A percentile compares a stretch with the other conserved stretches of the same genome.
Conservation (phyloP, 1,140 invertebrate species). For the Rhagoletis zephyria region DNA sequence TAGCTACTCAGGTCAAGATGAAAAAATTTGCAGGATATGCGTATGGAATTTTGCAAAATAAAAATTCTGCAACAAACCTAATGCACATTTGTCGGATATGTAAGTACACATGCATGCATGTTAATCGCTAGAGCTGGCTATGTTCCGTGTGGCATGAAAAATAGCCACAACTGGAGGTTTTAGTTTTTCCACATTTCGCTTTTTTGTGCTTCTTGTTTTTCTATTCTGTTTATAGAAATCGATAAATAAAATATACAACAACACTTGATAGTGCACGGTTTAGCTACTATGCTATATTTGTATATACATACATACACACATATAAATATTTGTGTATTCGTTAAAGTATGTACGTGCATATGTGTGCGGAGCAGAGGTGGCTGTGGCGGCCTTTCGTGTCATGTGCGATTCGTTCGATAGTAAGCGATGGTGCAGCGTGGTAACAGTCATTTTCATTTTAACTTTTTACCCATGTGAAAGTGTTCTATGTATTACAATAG, state of each 20-base stretch:
- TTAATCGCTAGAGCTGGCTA: neutral
- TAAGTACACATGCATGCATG: neutral
- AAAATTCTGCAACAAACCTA: too few relatives aligned
- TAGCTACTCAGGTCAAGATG: too few relatives aligned
- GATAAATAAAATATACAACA: conserved; percentile 30
- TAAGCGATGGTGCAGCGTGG: neutral
- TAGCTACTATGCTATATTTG: neutral
- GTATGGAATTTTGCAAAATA: too few relatives aligned
- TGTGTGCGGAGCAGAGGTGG: too few relatives aligned
- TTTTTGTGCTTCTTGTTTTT: neutral
- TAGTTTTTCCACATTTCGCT: neutral
- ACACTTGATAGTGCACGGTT: neutral
- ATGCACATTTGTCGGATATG: neutral
- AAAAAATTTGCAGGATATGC: too few relatives aligned
- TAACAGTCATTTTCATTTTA: neutral
- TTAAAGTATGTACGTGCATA: too few relatives aligned
- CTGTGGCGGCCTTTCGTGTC: too few relatives aligned
- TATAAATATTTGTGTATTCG: neutral
- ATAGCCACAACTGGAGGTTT: conserved; percentile 41
- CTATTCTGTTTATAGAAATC: conserved; percentile 22
- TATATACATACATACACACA: neutral
- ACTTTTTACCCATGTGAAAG: neutral
- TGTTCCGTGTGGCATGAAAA: conserved; percentile 31
- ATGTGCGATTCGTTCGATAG: too few relatives aligned
- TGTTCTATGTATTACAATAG: neutral